These are phyloP conservation scores for Tiaroga cobitis DNA, from an alignment of 2,797 vertebrate species.

Conservation along the genomic window DNA sequence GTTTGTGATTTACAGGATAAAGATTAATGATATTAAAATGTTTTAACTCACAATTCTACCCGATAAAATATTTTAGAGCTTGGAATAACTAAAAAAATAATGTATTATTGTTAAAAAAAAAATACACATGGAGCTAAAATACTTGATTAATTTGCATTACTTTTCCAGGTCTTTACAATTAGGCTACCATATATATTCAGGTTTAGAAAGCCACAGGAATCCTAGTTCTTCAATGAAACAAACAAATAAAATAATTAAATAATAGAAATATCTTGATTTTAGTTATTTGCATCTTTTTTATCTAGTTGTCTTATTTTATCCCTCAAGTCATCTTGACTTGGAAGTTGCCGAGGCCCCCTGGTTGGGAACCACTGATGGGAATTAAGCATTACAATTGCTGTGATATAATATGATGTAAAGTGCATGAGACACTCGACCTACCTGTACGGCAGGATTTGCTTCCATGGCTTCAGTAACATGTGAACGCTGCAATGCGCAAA, in stretches of 20 bases:
- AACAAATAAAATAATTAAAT: background rate
- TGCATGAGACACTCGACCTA: background rate
- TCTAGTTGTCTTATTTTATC: background rate
- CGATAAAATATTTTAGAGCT: background rate
- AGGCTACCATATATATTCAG: background rate
- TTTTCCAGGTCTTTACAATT: background rate
- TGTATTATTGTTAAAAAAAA: background rate
- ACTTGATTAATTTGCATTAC: background rate
- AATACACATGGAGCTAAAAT: too few relatives aligned
- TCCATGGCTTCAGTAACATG: conserved; percentile 41
- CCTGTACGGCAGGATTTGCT: conserved; percentile 55
- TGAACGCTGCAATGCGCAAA: conserved; percentile 5
- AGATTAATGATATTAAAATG: background rate
- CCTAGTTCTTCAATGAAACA: background rate
- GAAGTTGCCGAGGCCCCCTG: background rate
- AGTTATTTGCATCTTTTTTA: too few relatives aligned
- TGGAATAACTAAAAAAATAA: background rate
- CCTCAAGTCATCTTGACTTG: background rate
- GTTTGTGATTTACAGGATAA: background rate
- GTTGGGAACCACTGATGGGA: background rate
- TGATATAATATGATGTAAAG: background rate
- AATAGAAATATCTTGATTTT: background rate
- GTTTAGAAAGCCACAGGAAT: background rate
- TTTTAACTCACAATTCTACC: background rate
- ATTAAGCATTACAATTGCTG: background rate